Base-by-base conservation (phyloP, 2,113 vertebrate species). In the Myotis lucifugus region DNA sequence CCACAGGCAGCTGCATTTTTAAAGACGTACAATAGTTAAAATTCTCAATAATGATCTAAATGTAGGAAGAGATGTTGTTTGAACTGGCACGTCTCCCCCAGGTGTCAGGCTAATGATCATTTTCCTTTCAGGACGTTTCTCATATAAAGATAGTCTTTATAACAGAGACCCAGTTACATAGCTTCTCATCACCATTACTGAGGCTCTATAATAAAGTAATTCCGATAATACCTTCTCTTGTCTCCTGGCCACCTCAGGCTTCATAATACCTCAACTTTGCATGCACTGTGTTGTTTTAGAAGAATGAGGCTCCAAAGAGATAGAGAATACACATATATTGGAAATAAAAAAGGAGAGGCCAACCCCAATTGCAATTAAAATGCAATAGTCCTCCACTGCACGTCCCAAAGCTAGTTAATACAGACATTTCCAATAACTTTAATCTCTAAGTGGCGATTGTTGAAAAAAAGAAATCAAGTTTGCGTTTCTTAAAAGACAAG, bases 401-500 rank as follows among this genome's bases (percentile, higher is more conserved):
- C 13, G 79, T 3, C 23, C 91, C 56, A 88, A 84, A 10, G 52
- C 81, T 84, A 37, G 67, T 95, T 95, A 97, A 98, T 97, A 95
- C 94, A 95, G 85, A 95, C 83, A 88, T 95, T 90, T 94, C 93
- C 94, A 93, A 84, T 96, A 97, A 72, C 90, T 98, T 98, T 97
- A 98, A 99, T 98, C 98, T 98, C 81, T 78, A 95, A 98, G 97
- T 95, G 97, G 89, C 94, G 97, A 98, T 96, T 98, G 98, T 97
- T 66, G 25, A 48, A 93, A 82, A 94, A 96, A 95, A 87, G 92
- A 97, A 96, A 98, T 98, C 96, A 94, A 98, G 98, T 98, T 98
- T 98, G 97, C 90, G 54, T 97, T 98, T 97, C 98, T 98, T 98
- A 93, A 98, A 99, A 99, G 98, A 99, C 99, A 99, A 98, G 99